A percentile compares a stretch with the other conserved stretches of the same genome.
These are phyloP conservation scores for Sardina pilchardus DNA, from an alignment of 2,113 vertebrate genomes.

Conservation along the genomic window DNA sequence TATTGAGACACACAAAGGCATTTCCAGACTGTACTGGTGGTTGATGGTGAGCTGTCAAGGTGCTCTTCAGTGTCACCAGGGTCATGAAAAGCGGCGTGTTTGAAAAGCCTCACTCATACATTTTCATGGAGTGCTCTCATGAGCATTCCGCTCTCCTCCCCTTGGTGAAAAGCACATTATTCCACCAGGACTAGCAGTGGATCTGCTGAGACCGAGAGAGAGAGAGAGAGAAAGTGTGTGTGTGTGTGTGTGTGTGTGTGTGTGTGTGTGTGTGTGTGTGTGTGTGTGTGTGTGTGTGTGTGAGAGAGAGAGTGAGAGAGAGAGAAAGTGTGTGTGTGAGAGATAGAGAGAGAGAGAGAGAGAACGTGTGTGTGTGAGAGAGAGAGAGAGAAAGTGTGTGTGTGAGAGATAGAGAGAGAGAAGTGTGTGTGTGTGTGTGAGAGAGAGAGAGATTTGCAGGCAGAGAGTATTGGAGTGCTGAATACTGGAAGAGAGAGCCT, in stretches of 20 bases:
- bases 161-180: background rate
- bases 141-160: background rate
- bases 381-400: background rate
- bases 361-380: conserved; percentile 24
- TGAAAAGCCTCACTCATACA: background rate
- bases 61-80: background rate
- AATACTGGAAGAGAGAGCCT: background rate
- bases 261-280: conserved; percentile 32
- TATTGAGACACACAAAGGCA: background rate
- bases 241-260: conserved; percentile 31
- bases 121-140: background rate
- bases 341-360: too few relatives aligned
- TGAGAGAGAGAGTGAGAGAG: too few relatives aligned
- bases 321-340: too few relatives aligned
- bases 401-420: too few relatives aligned
- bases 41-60: background rate
- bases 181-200: background rate
- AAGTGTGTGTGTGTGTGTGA: background rate
- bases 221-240: background rate
- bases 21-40: background rate
- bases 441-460: background rate
- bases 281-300: conserved; percentile 28
- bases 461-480: background rate
- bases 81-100: background rate
- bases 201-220: background rate